Conservation (phyloP, 2,797 vertebrate species). For the Cheirogaleus major region DNA sequence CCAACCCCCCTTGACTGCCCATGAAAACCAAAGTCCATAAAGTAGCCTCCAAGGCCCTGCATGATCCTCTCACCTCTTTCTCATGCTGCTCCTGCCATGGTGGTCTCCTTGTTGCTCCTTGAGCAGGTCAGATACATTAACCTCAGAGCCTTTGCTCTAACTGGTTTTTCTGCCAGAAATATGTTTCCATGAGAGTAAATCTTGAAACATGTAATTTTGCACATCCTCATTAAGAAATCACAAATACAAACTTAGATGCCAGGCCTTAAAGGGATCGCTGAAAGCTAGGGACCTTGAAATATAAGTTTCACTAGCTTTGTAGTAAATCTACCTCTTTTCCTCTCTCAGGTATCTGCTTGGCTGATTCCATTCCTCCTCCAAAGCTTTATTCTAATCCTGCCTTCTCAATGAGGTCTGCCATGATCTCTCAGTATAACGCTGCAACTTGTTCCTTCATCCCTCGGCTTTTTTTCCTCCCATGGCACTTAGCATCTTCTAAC, state of each 20-base stretch:
- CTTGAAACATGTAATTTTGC: not conserved
- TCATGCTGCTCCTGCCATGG: not conserved
- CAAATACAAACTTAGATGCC: not conserved
- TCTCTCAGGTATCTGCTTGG: not conserved
- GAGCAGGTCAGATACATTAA: not conserved
- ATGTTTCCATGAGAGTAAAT: not conserved
- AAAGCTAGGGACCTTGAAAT: conserved; percentile 9
- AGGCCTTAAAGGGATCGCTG: not conserved
- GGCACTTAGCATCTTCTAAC: not conserved
- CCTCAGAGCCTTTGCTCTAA: not conserved
- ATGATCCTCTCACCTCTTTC: no score
- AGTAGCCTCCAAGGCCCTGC: not conserved
- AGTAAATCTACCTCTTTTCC: not conserved
- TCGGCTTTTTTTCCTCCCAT: not conserved
- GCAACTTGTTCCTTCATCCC: not conserved
- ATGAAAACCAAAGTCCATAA: not conserved
- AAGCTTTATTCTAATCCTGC: not conserved
- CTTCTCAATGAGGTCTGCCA: not conserved
- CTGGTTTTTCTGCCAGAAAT: not conserved
- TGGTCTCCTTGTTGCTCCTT: not conserved
- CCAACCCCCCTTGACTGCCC: not conserved
- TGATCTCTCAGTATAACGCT: not conserved
- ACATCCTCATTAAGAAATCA: not conserved
- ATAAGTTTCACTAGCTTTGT: not conserved
- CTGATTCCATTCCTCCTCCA: not conserved